These are phyloP conservation scores for Cephonodes hylas DNA, from an alignment of 2,888 invertebrate species.

Conservation along the genomic window DNA sequence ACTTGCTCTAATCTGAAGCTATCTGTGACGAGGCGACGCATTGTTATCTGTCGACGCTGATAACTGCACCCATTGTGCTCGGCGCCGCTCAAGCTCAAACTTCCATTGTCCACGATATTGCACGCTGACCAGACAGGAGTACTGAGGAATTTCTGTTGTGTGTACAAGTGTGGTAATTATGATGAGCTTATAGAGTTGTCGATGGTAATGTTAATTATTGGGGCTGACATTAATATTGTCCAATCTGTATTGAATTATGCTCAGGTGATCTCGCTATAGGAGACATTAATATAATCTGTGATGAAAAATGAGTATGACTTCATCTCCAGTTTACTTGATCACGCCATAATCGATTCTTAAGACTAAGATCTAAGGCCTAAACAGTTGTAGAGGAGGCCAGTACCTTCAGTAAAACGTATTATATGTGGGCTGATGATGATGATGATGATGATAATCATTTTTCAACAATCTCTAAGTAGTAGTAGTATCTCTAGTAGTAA, in stretches of 20 bases:
- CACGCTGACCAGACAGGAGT: neutral
- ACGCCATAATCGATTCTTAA: too few relatives aligned
- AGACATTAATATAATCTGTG: too few relatives aligned
- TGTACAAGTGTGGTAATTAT: neutral
- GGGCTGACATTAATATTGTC: too few relatives aligned
- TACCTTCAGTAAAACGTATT: too few relatives aligned
- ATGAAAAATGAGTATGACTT: neutral
- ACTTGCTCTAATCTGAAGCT: neutral
- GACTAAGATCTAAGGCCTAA: too few relatives aligned
- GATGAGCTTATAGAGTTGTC: neutral
- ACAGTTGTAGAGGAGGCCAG: too few relatives aligned
- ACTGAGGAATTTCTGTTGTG: neutral
- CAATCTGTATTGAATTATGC: too few relatives aligned
- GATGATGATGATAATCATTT: too few relatives aligned
- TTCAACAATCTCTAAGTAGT: too few relatives aligned
- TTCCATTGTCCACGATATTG: neutral
- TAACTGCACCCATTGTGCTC: conserved; percentile 20
- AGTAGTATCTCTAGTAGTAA: too few relatives aligned
- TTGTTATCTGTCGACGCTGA: conserved; percentile 21
- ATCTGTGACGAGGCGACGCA: conserved; percentile 20
- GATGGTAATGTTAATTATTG: neutral
- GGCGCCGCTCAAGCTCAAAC: neutral
- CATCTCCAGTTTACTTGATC: neutral
- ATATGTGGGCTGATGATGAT: too few relatives aligned
- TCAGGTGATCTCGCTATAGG: too few relatives aligned